A percentile compares a stretch with the other conserved stretches of the same genome.
Evolutionary conservation across 2,113 vertebrate genomes (phyloP).

Genomic region (Syrmaticus mikado): DNA sequence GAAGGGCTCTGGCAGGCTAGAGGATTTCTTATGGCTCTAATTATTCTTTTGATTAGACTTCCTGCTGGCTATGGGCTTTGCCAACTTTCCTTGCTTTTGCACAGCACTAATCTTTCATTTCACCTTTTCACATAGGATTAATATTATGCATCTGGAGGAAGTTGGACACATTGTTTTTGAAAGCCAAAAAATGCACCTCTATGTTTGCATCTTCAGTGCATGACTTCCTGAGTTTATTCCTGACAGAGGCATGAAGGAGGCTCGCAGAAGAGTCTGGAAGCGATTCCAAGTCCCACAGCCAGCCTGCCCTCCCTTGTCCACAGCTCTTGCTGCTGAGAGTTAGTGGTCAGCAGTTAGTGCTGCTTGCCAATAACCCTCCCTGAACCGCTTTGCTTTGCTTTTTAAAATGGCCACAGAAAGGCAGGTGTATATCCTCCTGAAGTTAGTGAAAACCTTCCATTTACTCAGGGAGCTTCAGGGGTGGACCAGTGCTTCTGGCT

Average conservation of each 20-base stretch:
- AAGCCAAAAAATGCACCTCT: background rate
- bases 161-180: background rate
- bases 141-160: background rate
- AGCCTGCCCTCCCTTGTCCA: background rate
- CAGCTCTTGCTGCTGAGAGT: background rate
- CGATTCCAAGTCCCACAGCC: background rate
- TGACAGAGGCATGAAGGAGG: background rate
- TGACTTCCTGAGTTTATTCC: background rate
- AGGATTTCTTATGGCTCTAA: slow-evolving; percentile 40
- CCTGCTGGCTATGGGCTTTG: slow-evolving; percentile 43
- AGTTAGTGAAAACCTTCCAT: background rate
- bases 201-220: background rate
- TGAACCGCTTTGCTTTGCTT: background rate
- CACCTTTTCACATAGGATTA: background rate
- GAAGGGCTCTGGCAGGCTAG: background rate
- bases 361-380: background rate
- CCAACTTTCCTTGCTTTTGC: slow-evolving; percentile 41
- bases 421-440: background rate
- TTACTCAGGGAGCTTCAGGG: background rate
- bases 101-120: slow-evolving; percentile 21
- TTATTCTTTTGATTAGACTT: slow-evolving; percentile 54
- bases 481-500: background rate
- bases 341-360: background rate
- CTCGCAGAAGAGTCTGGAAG: background rate
- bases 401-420: background rate